Percentiles rank a stretch among this genome's conserved stretches.
These are phyloP conservation scores for Scarus forsteni DNA, from an alignment of 2,797 vertebrate species.

Conservation along the genomic window DNA sequence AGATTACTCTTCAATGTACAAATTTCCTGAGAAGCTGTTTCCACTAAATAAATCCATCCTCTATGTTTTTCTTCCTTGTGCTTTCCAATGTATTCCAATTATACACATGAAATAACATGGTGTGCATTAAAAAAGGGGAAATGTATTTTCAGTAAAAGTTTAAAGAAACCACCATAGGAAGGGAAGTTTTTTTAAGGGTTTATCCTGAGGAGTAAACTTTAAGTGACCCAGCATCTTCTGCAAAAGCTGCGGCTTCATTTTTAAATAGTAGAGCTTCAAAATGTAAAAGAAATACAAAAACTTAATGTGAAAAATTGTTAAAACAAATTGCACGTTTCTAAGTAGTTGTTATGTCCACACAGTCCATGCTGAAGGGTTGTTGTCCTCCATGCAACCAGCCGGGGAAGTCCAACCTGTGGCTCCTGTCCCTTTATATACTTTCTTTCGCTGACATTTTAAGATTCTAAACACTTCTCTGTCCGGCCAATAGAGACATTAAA, in stretches of 20 bases:
- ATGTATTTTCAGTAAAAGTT: constrained; percentile 18
- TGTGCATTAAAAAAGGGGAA: constrained; percentile 14
- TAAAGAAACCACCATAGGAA: constrained; percentile 24
- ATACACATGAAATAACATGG: constrained; percentile 13
- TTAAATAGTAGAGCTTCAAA: constrained; percentile 6
- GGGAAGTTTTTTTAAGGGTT: not conserved
- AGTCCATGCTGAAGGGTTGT: too few species aligned
- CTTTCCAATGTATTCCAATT: constrained; percentile 17
- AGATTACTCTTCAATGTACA: not conserved
- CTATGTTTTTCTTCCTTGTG: constrained; percentile 1
- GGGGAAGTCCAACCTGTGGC: too few species aligned
- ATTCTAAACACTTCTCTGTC: too few species aligned
- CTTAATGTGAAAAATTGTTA: constrained; percentile 8
- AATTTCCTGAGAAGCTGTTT: not conserved
- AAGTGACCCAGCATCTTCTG: not conserved
- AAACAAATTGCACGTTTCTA: constrained; percentile 28
- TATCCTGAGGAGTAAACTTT: not conserved
- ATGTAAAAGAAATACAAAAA: constrained; percentile 19
- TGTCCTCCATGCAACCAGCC: too few species aligned
- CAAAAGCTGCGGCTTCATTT: not conserved
- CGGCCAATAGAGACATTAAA: too few species aligned
- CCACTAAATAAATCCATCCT: not conserved
- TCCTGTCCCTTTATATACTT: too few species aligned
- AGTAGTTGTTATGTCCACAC: not conserved
- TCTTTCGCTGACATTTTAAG: too few species aligned